Evolutionary conservation across 2,888 invertebrate species (phyloP), one percentile per base, ranked within the genome.

Genomic region (Bugulina stolonifera): DNA sequence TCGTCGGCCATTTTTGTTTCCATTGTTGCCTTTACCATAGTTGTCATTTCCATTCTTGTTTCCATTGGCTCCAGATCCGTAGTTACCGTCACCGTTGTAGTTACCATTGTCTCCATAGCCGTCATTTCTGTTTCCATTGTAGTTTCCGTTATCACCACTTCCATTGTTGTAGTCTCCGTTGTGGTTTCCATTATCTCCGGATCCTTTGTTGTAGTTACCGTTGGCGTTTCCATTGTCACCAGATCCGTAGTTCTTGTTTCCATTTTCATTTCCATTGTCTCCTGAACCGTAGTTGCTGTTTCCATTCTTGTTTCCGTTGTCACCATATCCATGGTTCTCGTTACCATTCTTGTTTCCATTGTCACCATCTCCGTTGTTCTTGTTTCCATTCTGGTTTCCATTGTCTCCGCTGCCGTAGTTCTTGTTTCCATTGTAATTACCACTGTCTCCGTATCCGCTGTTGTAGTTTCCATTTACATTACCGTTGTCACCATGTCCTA

Each of bases 61-160:
- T 5, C 57, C 57, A 57, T 57, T 57, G 57, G 14, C 23, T n/a
- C 57, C 57, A 57, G 57, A 57, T 14, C 57, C 57, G 57, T 57
- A 57, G 23, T 57, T 57, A 25, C 25, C 14, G 14, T 25, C 25
- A n/a, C 57, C 57, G 25, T 57, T 57, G 5, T 57, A 14, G 57
- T 57, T 57, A n/a, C 57, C 57, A 25, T 57, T 57, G 57, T 57
- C 23, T 57, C 57, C 57, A 14, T 18, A 57, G 5, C 57, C 57
- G 57, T 23, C 5, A 25, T 57, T 57, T 18, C 25, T 10, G 57
- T 23, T 57, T 18, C 57, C 57, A 57, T 57, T 57, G 5, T 57
- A 5, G 23, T 57, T n/a, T n/a, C n/a, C n/a, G n/a, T n/a, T n/a
- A n/a, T n/a, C n/a, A n/a, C n/a, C n/a, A n/a, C n/a, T n/a, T n/a